A percentile compares a stretch with the other conserved stretches of the same genome.
phyloP scores from a whole-genome alignment of 2,888 invertebrate species.

The Caenorhabditis becei region DNA sequence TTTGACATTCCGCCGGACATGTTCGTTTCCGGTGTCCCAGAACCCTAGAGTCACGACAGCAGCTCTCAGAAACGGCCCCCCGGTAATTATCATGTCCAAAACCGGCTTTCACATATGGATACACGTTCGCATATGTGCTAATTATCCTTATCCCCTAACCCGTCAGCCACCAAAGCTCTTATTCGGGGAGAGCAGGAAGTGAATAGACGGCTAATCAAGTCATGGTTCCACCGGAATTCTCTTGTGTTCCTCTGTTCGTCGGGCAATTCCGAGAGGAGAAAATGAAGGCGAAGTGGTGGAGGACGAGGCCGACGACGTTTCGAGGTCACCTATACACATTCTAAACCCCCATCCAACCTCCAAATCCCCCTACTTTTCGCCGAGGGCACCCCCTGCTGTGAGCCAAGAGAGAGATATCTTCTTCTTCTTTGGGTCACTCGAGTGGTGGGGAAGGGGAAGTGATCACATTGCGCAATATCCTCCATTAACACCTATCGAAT shows the following conservation, averaged over 20 bases:
- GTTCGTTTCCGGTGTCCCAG: background rate
- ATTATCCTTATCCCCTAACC: slow-evolving; percentile 39
- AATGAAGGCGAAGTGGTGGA: background rate
- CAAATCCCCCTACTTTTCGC: background rate
- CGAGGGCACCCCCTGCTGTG: slow-evolving; percentile 25
- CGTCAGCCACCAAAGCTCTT: background rate
- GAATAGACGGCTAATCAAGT: slow-evolving; percentile 50
- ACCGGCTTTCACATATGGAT: slow-evolving; percentile 17
- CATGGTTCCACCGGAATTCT: slow-evolving; percentile 13
- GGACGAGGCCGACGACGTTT: slow-evolving; percentile 2
- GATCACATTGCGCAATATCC: slow-evolving; percentile 14
- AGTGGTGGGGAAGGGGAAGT: slow-evolving; percentile 4
- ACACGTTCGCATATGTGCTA: slow-evolving; percentile 28
- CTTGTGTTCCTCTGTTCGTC: background rate
- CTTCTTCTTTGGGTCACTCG: background rate
- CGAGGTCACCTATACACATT: slow-evolving; percentile 13
- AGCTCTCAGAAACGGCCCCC: background rate
- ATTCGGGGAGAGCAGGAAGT: background rate
- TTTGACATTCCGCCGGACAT: background rate
- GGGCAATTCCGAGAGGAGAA: background rate
- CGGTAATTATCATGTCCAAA: slow-evolving; percentile 42
- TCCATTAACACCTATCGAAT: slow-evolving; percentile 28
- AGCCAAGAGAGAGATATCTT: background rate
- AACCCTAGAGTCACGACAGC: background rate
- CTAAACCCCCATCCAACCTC: background rate